Evolutionary conservation across 2,888 invertebrate species (phyloP).

Genomic region (Heliconius ismenius): DNA sequence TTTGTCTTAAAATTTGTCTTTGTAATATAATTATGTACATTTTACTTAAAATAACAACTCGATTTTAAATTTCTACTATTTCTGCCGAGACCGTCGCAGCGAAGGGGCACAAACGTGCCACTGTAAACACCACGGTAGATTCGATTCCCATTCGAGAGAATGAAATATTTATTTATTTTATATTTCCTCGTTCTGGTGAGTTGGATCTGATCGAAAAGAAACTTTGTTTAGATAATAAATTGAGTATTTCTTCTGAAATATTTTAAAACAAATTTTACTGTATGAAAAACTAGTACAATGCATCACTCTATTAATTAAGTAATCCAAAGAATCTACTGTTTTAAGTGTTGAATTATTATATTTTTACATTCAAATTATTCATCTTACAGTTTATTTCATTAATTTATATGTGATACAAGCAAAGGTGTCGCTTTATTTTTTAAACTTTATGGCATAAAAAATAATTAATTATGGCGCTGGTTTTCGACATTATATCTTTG

Average conservation of each 20-base stretch:
- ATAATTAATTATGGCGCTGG: background rate
- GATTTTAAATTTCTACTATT: too few species aligned
- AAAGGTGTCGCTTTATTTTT: background rate
- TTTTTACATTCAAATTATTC: background rate
- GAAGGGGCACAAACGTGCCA: too few species aligned
- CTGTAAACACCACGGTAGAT: too few species aligned
- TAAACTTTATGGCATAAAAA: too few species aligned
- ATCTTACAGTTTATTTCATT: background rate
- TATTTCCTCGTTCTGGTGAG: too few species aligned
- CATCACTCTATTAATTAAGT: constrained; percentile 8
- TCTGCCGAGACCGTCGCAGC: too few species aligned
- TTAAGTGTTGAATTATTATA: background rate
- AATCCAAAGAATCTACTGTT: background rate
- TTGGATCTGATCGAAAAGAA: background rate
- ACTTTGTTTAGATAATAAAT: background rate
- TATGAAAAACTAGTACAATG: background rate
- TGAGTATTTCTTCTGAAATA: background rate
- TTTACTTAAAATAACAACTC: too few species aligned
- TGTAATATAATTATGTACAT: too few species aligned
- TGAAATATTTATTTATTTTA: too few species aligned
- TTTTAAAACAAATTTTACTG: background rate
- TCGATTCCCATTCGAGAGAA: too few species aligned
- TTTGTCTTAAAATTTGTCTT: too few species aligned
- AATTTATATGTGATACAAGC: background rate
- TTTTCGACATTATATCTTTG: background rate